Conservation (phyloP, 2,888 invertebrate genomes). For the Trissolcus japonicus region DNA sequence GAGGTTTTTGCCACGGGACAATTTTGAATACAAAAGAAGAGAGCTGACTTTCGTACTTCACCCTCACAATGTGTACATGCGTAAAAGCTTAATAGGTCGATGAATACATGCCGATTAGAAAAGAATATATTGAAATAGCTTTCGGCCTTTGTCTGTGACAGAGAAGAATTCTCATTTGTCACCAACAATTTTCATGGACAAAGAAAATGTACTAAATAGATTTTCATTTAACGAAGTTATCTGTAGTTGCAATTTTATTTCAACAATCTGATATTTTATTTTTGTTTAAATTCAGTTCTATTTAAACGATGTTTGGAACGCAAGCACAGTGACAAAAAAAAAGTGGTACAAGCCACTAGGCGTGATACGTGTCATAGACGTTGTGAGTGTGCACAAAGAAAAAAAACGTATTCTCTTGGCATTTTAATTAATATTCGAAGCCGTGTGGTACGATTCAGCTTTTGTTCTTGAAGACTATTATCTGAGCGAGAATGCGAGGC, state of each 20-base stretch:
- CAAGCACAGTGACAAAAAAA: constrained; percentile 4
- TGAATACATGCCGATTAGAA: no score
- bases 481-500: constrained; percentile 31
- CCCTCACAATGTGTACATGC: not conserved
- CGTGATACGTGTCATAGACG: constrained; percentile 39
- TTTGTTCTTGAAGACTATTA: constrained; percentile 46
- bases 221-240: no score
- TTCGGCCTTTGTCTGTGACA: no score
- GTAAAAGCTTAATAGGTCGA: no score
- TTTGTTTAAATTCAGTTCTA: not conserved
- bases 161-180: no score
- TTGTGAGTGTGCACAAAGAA: constrained; percentile 36
- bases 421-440: constrained; percentile 49
- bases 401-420: constrained; percentile 40
- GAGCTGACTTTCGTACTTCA: constrained; percentile 19
- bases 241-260: no score
- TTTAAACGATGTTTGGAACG: not conserved
- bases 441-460: constrained; percentile 17
- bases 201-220: no score
- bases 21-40: constrained; percentile 9
- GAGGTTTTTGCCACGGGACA: constrained; percentile 8
- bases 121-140: no score
- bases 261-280: not conserved
- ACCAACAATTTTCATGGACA: no score
- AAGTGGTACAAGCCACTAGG: constrained; percentile 29